These are phyloP conservation scores for Lysandra coridon DNA, from an alignment of 2,888 invertebrate species.

Conservation along the genomic window DNA sequence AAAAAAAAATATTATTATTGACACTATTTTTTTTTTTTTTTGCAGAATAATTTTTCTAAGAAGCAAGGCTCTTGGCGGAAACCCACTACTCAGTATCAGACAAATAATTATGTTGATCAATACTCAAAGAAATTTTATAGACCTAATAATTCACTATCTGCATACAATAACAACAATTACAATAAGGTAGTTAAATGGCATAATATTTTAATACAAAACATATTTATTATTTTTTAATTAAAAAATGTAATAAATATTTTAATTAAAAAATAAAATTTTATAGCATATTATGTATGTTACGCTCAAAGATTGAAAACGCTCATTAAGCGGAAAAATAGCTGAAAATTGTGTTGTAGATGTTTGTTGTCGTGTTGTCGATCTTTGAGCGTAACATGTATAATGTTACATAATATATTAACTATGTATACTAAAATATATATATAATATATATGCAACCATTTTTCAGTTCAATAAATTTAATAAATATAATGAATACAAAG, in stretches of 20 bases:
- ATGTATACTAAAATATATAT: background rate
- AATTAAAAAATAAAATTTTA: conserved; percentile 44
- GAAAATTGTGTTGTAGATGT: too few species aligned
- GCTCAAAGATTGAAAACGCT: too few species aligned
- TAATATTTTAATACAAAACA: background rate
- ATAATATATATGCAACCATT: conserved; percentile 14
- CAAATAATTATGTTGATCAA: conserved; percentile 62
- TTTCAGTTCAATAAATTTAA: conserved; percentile 50
- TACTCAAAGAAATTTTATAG: conserved; percentile 70
- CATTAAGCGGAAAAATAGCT: too few species aligned
- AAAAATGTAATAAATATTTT: conserved; percentile 49
- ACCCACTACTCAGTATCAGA: conserved; percentile 55
- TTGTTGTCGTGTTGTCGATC: too few species aligned
- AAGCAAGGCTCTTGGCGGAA: conserved; percentile 73
- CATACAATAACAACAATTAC: conserved; percentile 58
- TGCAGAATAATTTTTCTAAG: conserved; percentile 69
- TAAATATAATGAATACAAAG: conserved; percentile 57
- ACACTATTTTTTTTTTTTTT: background rate
- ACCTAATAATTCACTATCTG: conserved; percentile 56
- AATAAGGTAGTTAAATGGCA: conserved; percentile 52
- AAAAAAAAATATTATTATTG: background rate
- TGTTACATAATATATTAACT: too few species aligned
- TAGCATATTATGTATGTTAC: background rate
- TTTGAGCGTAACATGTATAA: too few species aligned
- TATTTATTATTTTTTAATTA: conserved; percentile 48